Conservation (phyloP, 2,888 invertebrate species). For the Timema podura region DNA sequence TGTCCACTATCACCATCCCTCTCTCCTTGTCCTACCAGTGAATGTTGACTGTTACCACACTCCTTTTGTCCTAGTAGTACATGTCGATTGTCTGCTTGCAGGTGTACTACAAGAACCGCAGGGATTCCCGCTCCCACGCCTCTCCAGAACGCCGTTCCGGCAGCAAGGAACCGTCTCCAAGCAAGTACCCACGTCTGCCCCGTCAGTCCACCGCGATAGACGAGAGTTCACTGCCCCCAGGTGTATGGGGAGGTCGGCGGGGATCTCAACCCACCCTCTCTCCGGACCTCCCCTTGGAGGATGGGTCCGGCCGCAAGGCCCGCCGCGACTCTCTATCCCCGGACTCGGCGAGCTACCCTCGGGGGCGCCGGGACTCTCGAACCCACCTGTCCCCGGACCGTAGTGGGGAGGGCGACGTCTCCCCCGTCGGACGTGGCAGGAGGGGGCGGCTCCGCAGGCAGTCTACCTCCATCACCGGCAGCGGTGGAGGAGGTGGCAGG, state of each 20-base stretch:
- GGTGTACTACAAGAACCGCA: conserved; percentile 40
- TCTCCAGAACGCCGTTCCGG: conserved; percentile 42
- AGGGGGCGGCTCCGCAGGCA: conserved; percentile 53
- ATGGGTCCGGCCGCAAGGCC: conserved; percentile 63
- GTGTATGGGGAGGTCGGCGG: conserved; percentile 57
- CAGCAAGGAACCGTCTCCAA: conserved; percentile 36
- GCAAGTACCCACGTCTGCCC: conserved; percentile 64
- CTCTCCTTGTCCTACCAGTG: no score
- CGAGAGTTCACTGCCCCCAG: conserved; percentile 72
- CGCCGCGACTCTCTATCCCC: conserved; percentile 85
- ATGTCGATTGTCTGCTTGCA: conserved; percentile 27
- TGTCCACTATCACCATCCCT: no score
- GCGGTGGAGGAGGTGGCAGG: conserved; percentile 51
- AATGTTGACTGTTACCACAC: no score
- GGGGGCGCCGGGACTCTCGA: conserved; percentile 60
- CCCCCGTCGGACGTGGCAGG: conserved; percentile 67
- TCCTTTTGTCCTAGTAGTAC: neutral
- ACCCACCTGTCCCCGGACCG: conserved; percentile 70
- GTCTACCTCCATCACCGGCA: conserved; percentile 75
- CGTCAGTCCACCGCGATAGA: conserved; percentile 87
- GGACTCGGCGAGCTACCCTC: conserved; percentile 68
- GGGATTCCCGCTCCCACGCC: conserved; percentile 41
- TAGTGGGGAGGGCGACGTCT: conserved; percentile 67
- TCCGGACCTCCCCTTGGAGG: conserved; percentile 62
- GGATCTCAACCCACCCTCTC: conserved; percentile 80